These are phyloP conservation scores for Mythimna vitellina DNA, from an alignment of 2,888 invertebrate species.

Conservation along the genomic window DNA sequence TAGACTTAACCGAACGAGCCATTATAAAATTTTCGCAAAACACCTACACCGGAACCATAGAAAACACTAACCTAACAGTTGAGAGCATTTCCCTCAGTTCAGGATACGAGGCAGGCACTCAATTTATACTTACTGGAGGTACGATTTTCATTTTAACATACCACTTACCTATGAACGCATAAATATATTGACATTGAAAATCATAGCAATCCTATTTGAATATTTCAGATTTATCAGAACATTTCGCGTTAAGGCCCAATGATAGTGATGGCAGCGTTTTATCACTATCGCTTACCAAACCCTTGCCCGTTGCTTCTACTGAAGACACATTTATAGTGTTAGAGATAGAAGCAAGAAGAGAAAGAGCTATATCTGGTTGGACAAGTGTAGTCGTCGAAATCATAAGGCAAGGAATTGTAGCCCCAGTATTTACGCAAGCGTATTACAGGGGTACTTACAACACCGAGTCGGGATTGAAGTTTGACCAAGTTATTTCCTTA, in stretches of 20 bases:
- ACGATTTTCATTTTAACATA: slow-evolving; percentile 37
- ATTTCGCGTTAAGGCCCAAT: slow-evolving; percentile 65
- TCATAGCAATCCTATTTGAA: background rate
- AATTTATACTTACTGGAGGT: slow-evolving; percentile 76
- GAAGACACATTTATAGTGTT: no score
- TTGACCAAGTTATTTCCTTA: slow-evolving; percentile 58
- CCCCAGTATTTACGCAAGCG: no score
- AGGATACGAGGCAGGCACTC: slow-evolving; percentile 72
- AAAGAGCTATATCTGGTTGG: no score
- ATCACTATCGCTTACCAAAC: slow-evolving; percentile 58
- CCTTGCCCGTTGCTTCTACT: slow-evolving; percentile 64
- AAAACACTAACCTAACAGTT: slow-evolving; percentile 64
- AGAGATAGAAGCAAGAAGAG: no score
- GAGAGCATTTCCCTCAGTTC: slow-evolving; percentile 72
- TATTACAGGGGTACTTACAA: no score
- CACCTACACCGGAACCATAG: slow-evolving; percentile 73
- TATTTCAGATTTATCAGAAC: slow-evolving; percentile 70
- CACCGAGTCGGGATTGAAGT: no score
- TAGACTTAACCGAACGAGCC: slow-evolving; percentile 16
- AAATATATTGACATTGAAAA: no score
- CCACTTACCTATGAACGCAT: background rate
- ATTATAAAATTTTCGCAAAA: slow-evolving; percentile 76
- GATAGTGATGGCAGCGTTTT: slow-evolving; percentile 63
- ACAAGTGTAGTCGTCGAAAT: no score
- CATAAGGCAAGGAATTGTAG: no score